Evolutionary conservation across 2,113 vertebrate genomes (phyloP), one percentile per base, ranked within the genome.

Genomic region (Eptatretus burgeri): DNA sequence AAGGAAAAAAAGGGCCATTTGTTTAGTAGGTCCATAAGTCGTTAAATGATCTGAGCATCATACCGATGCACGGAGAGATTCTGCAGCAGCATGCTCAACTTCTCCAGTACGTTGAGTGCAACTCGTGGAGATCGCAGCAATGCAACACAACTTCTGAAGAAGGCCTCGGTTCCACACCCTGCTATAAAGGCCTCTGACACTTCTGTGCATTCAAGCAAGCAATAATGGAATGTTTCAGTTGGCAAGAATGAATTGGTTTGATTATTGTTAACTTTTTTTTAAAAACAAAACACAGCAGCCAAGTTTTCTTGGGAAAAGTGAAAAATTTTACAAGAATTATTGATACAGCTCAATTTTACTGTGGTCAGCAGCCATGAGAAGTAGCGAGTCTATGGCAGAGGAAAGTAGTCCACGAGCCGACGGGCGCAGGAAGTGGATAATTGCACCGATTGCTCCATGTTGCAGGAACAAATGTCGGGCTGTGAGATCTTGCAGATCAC

Each of bases 61-160:
- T 75, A 89, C 87, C 81, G 85, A 69, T 84, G 78, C 70, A 75
- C 77, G 51, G 84, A 91, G 69, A 93, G 82, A 52, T 87, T 93
- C 73, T 89, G 84, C 12, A 95, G 78, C 52, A 89, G 72, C 68
- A 84, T 76, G 67, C 78, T 80, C 67, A 87, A 71, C 69, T 88
- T 93, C 72, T 93, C 84, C 62, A 82, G 69, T 63, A 77, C 69
- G 1, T 68, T 70, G 53, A 76, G 68, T 67, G 84, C 78, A 65
- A 84, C 69, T 20, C 75, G 79, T 64, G 80, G 74, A 52, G 74
- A 76, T 64, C 70, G 78, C 63, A 95, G 78, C 51, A 93, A 69
- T 50, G 74, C 64, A 4, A 80, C 80, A 50, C 73, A 75, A n/a
- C 76, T 74, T 13, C 16, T 73, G 71, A 91, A 88, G 73, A 86